Percentiles rank a stretch among this genome's conserved stretches.
Conservation (phyloP, 2,113 vertebrate species). For the Engystomops pustulosus region DNA sequence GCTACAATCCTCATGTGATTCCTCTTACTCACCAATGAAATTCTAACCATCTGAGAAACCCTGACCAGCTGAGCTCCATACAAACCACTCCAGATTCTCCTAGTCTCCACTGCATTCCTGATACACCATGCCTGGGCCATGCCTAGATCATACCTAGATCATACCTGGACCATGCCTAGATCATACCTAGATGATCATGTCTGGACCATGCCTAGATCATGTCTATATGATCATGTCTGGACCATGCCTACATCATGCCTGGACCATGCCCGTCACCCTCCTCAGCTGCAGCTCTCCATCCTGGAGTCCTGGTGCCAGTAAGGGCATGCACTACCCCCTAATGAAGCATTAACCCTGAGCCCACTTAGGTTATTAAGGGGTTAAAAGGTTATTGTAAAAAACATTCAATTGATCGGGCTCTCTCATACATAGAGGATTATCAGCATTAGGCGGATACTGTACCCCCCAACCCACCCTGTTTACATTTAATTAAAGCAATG, state of each 20-base stretch:
- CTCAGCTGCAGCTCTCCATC: constrained; percentile 22
- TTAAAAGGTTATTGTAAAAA: constrained; percentile 31
- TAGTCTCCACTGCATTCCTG: constrained; percentile 49
- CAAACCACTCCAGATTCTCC: constrained; percentile 62
- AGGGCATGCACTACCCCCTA: constrained; percentile 9
- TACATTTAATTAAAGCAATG: constrained; percentile 71
- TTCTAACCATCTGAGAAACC: constrained; percentile 72
- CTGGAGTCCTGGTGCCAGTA: neutral
- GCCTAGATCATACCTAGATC: constrained; percentile 41
- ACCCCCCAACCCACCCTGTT: too few species aligned
- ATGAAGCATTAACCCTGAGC: constrained; percentile 10
- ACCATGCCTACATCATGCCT: constrained; percentile 42
- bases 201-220: constrained; percentile 45
- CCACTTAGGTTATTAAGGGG: constrained; percentile 19
- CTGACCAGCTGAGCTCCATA: constrained; percentile 64
- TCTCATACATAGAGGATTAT: constrained; percentile 36
- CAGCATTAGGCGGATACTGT: constrained; percentile 39
- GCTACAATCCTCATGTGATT: constrained; percentile 82
- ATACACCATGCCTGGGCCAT: constrained; percentile 52
- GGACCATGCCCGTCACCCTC: too few species aligned
- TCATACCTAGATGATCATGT: too few species aligned
- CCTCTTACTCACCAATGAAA: constrained; percentile 79
- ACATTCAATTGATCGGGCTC: constrained; percentile 12
- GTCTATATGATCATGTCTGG: constrained; percentile 48
- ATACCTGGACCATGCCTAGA: constrained; percentile 45